Percentiles rank a stretch among this genome's conserved stretches.
These are phyloP conservation scores for Dermatophagoides farinae DNA, from an alignment of 1,140 invertebrate genomes.

Conservation along the genomic window DNA sequence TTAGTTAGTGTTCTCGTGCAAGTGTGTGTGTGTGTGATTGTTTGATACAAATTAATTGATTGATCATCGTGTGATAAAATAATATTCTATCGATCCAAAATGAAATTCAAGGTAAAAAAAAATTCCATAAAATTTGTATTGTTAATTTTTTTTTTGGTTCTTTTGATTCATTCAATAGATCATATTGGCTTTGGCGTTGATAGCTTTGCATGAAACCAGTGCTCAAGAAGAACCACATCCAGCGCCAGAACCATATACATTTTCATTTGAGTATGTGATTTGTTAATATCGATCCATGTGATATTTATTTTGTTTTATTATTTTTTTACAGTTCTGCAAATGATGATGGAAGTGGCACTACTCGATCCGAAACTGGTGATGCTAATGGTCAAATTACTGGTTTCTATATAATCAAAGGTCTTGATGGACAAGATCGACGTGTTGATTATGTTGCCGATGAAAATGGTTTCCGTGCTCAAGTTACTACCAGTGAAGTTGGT, in stretches of 20 bases:
- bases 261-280: background rate
- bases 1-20: no score
- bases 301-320: background rate
- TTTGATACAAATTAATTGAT: no score
- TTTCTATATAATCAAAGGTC: conserved; percentile 12
- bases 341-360: conserved; percentile 2
- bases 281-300: background rate
- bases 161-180: background rate
- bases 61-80: no score
- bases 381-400: conserved; percentile 11
- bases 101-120: no score
- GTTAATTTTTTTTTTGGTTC: background rate
- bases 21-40: no score
- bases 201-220: background rate
- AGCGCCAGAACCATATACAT: conserved; percentile 7
- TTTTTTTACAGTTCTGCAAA: conserved; percentile 1
- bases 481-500: conserved; percentile 18
- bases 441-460: conserved; percentile 18
- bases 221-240: background rate
- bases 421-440: conserved; percentile 16
- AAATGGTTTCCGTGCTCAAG: conserved; percentile 16
- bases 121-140: background rate
- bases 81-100: no score
- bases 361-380: conserved; percentile 12
- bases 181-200: background rate